Evolutionary conservation across 2,888 invertebrate genomes (phyloP), one percentile per base, ranked within the genome.

Genomic region (Iselma pallidipennis): DNA sequence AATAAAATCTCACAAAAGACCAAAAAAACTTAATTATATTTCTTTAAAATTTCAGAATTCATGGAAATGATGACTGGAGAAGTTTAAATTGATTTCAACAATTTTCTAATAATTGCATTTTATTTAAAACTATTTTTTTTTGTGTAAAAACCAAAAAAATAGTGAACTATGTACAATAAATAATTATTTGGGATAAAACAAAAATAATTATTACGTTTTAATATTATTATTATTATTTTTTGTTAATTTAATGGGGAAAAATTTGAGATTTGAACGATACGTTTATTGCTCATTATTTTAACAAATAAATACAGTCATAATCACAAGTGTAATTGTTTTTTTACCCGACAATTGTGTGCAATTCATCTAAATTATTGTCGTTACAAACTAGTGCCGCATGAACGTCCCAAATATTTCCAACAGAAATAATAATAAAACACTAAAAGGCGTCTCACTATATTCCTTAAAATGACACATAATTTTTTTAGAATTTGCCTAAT

Each of bases 51-150:
- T 90, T 71, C 88, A 94, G 94, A 94, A 87, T 94, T 94, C 85
- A 94, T 94, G 94, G 94, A 94, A 83, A 94, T 95, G 94, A 95
- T 95, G 94, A 94, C 94, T 69, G 94, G 94, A 82, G 93, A 94
- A 89, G 75, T 76, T 57, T 77, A 74, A 70, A 4, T 37, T 7
- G 16, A 3, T 19, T 16, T 16, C 5, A 10, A 45, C 21, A 21
- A 45, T 42, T 42, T 3, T 25, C 4, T 25, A 4, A 19, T 19
- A 42, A 9, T 19, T 21, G 45, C 45, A 45, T 45, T 45, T 45
- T 45, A 4, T 12, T 45, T 42, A 14, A 33, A 31, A 31, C 31
- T 31, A 12, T 7, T 37, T 37, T 37, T 37, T 14, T 37, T n/a
- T n/a, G n/a, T n/a, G n/a, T n/a, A n/a, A n/a, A n/a, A n/a, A n/a